Evolutionary conservation across 1,140 invertebrate species (phyloP).

Genomic region (Dolichoris vasculosae): DNA sequence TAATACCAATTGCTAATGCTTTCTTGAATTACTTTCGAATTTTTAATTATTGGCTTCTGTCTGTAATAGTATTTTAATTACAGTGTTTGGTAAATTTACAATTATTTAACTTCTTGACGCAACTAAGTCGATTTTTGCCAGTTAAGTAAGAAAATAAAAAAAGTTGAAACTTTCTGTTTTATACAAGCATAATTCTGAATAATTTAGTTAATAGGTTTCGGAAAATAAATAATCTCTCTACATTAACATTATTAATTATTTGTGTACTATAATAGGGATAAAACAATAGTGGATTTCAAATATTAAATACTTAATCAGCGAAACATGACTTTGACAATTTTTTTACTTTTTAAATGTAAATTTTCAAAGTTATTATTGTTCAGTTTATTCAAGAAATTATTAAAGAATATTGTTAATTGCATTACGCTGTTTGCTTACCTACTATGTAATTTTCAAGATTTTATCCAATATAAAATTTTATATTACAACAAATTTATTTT

Average conservation of each 20-base stretch:
- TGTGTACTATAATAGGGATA: not conserved
- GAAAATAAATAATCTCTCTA: not conserved
- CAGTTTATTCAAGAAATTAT: not conserved
- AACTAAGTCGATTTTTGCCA: slow-evolving; percentile 18
- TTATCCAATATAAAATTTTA: slow-evolving; percentile 14
- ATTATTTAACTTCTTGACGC: slow-evolving; percentile 9
- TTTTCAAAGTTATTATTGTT: slow-evolving; percentile 21
- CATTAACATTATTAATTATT: not conserved
- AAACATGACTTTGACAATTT: slow-evolving; percentile 17
- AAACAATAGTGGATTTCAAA: not conserved
- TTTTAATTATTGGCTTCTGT: slow-evolving; percentile 1
- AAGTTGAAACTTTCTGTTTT: not conserved
- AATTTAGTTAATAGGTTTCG: not conserved
- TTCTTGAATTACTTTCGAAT: not conserved
- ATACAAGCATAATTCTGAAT: not conserved
- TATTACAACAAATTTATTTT: slow-evolving; percentile 31
- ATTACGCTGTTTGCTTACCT: not conserved
- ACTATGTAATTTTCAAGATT: slow-evolving; percentile 35
- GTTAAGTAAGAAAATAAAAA: slow-evolving; percentile 19
- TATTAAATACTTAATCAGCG: not conserved
- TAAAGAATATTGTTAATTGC: not conserved
- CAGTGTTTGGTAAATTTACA: slow-evolving; percentile 10
- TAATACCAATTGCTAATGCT: not conserved
- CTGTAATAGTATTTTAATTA: not conserved
- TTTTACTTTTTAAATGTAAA: not conserved